Evolutionary conservation across 2,888 invertebrate species (phyloP).

Genomic region (Eurois occulta): DNA sequence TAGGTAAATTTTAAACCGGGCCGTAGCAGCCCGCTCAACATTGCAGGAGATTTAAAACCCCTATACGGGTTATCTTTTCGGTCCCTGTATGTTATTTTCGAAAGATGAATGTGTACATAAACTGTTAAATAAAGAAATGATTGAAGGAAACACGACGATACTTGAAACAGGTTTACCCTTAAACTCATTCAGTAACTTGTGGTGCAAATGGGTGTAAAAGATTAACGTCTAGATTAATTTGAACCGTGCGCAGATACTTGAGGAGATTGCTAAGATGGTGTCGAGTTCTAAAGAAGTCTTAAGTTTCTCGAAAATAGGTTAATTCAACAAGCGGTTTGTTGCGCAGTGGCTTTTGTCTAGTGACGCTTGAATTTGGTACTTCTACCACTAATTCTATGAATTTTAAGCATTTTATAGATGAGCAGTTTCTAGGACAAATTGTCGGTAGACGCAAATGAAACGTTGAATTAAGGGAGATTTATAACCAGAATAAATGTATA

Average conservation of each 20-base stretch:
- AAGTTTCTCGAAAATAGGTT: not conserved
- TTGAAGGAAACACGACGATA: not conserved
- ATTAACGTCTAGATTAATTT: slow-evolving; percentile 16
- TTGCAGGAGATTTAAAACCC: too few species aligned
- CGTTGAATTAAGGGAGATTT: not conserved
- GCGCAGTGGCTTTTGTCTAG: not conserved
- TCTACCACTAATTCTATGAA: not conserved
- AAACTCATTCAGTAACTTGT: not conserved
- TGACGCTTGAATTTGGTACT: not conserved
- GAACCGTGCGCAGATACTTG: not conserved
- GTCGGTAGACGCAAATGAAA: not conserved
- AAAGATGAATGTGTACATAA: too few species aligned
- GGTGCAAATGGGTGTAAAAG: slow-evolving; percentile 37
- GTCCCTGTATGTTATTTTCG: too few species aligned
- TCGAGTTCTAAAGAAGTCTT: not conserved
- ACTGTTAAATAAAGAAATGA: too few species aligned
- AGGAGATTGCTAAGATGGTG: not conserved
- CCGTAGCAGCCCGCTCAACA: too few species aligned
- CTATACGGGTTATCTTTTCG: too few species aligned
- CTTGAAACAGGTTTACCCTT: not conserved
- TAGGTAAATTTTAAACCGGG: too few species aligned
- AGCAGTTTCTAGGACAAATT: not conserved
- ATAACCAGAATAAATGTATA: not conserved
- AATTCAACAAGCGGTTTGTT: slow-evolving; percentile 3
- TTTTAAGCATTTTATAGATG: not conserved